Evolutionary conservation across 2,113 vertebrate species (phyloP), one percentile per base, ranked within the genome.

Genomic region (Rhizomys pruinosus): DNA sequence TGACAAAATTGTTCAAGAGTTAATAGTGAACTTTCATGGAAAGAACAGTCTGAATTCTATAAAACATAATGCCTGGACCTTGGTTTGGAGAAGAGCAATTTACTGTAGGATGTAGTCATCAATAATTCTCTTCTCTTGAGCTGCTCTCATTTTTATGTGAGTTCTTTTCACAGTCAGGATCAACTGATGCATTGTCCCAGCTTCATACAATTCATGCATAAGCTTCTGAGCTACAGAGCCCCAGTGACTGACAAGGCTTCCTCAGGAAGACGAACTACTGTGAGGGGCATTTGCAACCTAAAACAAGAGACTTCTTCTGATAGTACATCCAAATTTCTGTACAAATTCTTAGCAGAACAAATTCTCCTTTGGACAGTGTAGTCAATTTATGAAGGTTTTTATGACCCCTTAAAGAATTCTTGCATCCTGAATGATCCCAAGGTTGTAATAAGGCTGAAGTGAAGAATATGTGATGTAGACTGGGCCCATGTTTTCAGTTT

Each of bases 1-100:
- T 32, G 7, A 74, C 32, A 55, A 90, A 61, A 84, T 13, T 42
- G 34, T 80, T 68, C 15, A 63, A 59, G 47, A 37, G 77, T 57
- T 81, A 80, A 61, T 10, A 80, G 81, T 55, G 59, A 47, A 39
- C 34, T 76, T 59, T 79, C 64, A 66, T 2, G 5, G n/a, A 61
- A 63, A 71, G 39, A 79, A 74, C 5, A 69, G 44, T 61, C 20
- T 37, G 64, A 57, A 47, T 77, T 92, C 59, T 27, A 23, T 34
- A 34, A 91, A 92, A 92, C 66, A 78, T 17, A 74, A 92, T 23
- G 29, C 15, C 22, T 2, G 44, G 93, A 94, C 86, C 85, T 96
- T 92, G 88, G 69, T 59, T 79, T 79, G n/a, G 82, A 97, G 63
- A 95, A 76, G 6, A 88, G 16, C 39, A 61, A 93, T 91, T 82